Conservation (phyloP, 2,888 invertebrate species). For the Chalcis sispes region DNA sequence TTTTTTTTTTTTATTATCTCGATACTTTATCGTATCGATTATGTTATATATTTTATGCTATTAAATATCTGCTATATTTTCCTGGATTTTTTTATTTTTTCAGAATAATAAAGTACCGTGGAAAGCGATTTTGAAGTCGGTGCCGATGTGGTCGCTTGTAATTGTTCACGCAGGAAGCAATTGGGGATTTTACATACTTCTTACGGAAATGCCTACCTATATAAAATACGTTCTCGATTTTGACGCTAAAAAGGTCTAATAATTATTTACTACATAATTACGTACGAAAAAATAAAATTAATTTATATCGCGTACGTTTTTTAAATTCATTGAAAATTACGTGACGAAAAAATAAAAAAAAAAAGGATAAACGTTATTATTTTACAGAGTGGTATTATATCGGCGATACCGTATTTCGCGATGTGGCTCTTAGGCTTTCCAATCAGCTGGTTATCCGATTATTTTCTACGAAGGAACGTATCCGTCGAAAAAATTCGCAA, state of each 20-base stretch:
- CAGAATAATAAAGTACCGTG: conserved; percentile 79
- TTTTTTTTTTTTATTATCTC: too few relatives aligned
- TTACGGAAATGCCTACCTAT: conserved; percentile 84
- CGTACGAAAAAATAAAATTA: too few relatives aligned
- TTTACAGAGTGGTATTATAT: conserved; percentile 76
- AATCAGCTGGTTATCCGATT: conserved; percentile 77
- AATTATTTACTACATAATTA: too few relatives aligned
- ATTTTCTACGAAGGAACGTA: conserved; percentile 67
- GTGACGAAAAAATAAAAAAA: too few relatives aligned
- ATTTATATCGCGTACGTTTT: too few relatives aligned
- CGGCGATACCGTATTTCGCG: conserved; percentile 79
- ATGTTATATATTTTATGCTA: too few relatives aligned
- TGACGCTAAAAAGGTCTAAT: conserved; percentile 77
- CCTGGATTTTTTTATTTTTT: conserved; percentile 25
- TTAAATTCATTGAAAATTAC: too few relatives aligned
- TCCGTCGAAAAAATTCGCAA: conserved; percentile 70
- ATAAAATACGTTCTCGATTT: conserved; percentile 80
- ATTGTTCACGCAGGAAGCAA: conserved; percentile 83
- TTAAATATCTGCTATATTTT: too few relatives aligned
- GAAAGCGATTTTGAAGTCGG: conserved; percentile 80
- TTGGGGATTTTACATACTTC: conserved; percentile 85
- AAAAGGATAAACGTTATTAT: too few relatives aligned
- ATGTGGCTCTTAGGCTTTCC: conserved; percentile 78
- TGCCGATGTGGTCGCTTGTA: conserved; percentile 81
- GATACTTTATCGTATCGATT: too few relatives aligned